A percentile compares a stretch with the other conserved stretches of the same genome.
phyloP scores from a whole-genome alignment of 2,888 invertebrate genomes.

The Busseola fusca region DNA sequence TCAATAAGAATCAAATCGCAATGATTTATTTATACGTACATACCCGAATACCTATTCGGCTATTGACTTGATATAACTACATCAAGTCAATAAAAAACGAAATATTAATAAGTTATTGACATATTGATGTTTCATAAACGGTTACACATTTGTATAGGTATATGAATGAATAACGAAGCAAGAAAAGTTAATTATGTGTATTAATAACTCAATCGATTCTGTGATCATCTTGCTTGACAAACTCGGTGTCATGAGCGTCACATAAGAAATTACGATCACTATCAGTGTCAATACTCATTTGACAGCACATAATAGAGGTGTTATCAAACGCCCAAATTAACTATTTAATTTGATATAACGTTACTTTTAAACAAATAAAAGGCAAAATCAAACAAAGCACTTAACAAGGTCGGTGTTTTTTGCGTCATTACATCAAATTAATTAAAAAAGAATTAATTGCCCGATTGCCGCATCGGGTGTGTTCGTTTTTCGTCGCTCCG shows the following conservation, averaged over 20 bases:
- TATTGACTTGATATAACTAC: too few species aligned
- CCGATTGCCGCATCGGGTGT: conserved; percentile 66
- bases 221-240: conserved; percentile 22
- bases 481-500: conserved; percentile 58
- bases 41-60: too few species aligned
- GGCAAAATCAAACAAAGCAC: conserved; percentile 44
- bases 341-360: conserved; percentile 51
- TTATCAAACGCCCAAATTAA: conserved; percentile 50
- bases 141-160: conserved; percentile 13
- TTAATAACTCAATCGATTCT: conserved; percentile 24
- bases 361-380: conserved; percentile 51
- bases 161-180: conserved; percentile 1
- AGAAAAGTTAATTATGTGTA: conserved; percentile 17
- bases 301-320: conserved; percentile 39
- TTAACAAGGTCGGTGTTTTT: conserved; percentile 50
- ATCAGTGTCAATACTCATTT: conserved; percentile 32
- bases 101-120: conserved; percentile 8
- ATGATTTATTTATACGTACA: conserved; percentile 16
- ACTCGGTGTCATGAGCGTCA: conserved; percentile 32
- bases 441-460: conserved; percentile 66
- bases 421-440: conserved; percentile 62
- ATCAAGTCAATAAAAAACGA: conserved; percentile 18
- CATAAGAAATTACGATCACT: conserved; percentile 40
- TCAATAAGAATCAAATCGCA: conserved; percentile 23
- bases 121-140: conserved; percentile 13